Conservation (phyloP, 2,113 vertebrate species). For the Pogonocichla stellata region DNA sequence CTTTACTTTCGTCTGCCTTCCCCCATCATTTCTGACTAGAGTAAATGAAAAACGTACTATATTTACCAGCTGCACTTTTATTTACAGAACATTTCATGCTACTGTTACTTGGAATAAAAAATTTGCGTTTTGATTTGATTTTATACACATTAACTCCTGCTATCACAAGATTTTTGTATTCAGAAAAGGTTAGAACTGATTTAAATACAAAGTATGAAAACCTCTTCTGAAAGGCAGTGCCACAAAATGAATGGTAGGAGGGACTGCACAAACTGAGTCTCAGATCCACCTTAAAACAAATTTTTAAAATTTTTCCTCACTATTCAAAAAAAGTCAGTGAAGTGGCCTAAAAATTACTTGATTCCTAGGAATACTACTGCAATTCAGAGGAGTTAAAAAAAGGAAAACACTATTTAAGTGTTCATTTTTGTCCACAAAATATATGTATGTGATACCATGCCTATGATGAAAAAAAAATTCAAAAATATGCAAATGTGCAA, state of each 20-base stretch:
- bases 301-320: not conserved
- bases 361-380: not conserved
- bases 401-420: not conserved
- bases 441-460: not conserved
- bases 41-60: not conserved
- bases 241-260: not conserved
- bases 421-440: not conserved
- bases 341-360: not conserved
- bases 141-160: not conserved
- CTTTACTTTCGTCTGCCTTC: not conserved
- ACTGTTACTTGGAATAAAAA: not conserved
- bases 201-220: not conserved
- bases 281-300: not conserved
- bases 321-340: not conserved
- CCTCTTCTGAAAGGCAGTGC: not conserved
- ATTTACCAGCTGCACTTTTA: not conserved
- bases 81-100: not conserved
- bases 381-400: not conserved
- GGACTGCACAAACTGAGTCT: not conserved
- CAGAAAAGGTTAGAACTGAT: not conserved
- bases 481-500: not conserved
- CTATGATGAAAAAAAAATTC: not conserved
- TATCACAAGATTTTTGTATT: not conserved
- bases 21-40: not conserved
- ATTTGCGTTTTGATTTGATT: not conserved